Percentiles rank a stretch among this genome's conserved stretches.
phyloP scores from a whole-genome alignment of 2,797 vertebrate genomes.

The Sternarchorhynchus goeldii region DNA sequence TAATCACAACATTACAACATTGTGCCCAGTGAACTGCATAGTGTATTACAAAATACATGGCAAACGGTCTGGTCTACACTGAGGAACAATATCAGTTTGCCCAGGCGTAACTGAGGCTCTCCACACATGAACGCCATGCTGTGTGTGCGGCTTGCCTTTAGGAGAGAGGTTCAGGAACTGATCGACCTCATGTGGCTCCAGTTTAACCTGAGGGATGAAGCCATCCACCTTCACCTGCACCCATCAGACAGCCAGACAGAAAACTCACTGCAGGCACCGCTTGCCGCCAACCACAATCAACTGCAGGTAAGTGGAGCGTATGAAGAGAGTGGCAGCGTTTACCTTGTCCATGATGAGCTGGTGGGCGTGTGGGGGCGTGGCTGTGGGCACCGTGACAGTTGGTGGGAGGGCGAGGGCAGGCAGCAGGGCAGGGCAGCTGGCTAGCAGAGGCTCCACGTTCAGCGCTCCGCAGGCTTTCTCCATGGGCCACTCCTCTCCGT shows the following conservation, averaged over 20 bases:
- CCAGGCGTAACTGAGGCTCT: too few relatives aligned
- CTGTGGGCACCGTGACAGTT: conserved; percentile 33
- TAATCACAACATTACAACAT: too few relatives aligned
- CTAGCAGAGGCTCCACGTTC: conserved; percentile 83
- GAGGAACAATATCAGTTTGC: too few relatives aligned
- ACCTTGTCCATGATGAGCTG: conserved; percentile 67
- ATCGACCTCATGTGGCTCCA: conserved; percentile 98
- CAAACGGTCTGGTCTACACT: too few relatives aligned
- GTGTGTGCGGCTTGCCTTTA: conserved; percentile 81
- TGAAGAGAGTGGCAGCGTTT: background rate
- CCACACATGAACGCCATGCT: too few relatives aligned
- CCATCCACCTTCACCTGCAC: conserved; percentile 81
- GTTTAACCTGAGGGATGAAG: conserved; percentile 87
- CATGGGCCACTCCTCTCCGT: conserved; percentile 86
- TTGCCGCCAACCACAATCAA: background rate
- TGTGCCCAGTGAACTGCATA: background rate
- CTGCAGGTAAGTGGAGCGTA: background rate
- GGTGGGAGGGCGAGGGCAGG: conserved; percentile 80
- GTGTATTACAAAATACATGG: too few relatives aligned
- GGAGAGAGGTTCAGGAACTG: conserved; percentile 95
- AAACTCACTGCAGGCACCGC: background rate
- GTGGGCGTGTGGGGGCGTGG: conserved; percentile 46
- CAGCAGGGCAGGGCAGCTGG: conserved; percentile 80
- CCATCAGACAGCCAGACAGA: background rate
- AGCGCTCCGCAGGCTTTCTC: conserved; percentile 77